Base-by-base conservation (phyloP, 2,888 invertebrate species). In the Limnephilus auricula region DNA sequence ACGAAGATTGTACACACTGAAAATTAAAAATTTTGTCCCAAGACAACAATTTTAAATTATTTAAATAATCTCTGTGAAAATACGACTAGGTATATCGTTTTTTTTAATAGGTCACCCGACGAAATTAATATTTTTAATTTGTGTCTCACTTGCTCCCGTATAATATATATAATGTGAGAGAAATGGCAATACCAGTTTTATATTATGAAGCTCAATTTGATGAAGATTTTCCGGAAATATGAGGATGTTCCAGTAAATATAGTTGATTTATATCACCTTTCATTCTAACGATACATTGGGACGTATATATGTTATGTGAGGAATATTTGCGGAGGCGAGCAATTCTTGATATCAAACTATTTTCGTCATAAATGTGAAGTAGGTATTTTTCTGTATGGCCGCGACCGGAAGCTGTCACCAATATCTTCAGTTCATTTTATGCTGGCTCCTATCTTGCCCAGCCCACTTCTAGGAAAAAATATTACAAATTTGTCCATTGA, bases 371-470 rank as follows among this genome's bases (percentile, higher is more conserved):
- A 86, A 30, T 50, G 86, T 50, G n/a, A n/a, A 50, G 86, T 50
- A 65, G 86, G 40, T 15, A 31, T 88, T 32, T n/a, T 88, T 88
- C 87, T 88, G 18, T 88, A 88, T 90, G 82, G 90, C 90, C 86
- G 79, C 79, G 89, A 92, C 92, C 92, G 92, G 92, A 92, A 92
- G 92, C 92, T 92, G 92, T 92, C 92, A 92, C 90, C 90, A 90
- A 90, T 87, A 90, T 84, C 87, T 92, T 90, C 88, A 90, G 92
- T 89, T 90, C 85, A 90, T 90, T 90, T 89, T 90, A 79, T 84
- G 89, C 84, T 91, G 78, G 89, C 79, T 89, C 90, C 84, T 89
- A 92, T 92, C 91, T 92, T 84, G 92, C 92, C 92, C 92, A 90
- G 91, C 92, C 92, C 92, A 91, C 89, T 90, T 91, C 84, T 89